Percentiles rank a stretch among this genome's conserved stretches.
Evolutionary conservation across 2,113 vertebrate species (phyloP).

Genomic region (Bombycilla garrulus): DNA sequence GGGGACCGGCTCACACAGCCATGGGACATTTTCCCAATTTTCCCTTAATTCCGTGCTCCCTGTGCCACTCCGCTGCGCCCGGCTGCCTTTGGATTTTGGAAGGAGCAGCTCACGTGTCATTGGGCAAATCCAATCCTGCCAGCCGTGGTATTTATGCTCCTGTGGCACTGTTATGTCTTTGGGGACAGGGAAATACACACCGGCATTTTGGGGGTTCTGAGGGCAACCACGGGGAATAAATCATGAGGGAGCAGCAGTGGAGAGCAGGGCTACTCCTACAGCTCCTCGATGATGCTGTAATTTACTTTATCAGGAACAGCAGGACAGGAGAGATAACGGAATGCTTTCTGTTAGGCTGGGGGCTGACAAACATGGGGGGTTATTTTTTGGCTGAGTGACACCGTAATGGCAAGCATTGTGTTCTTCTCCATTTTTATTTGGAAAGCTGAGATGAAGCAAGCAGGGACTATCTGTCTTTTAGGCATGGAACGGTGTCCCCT

Average conservation of each 20-base stretch:
- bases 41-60: neutral
- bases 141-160: neutral
- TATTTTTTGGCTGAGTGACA: constrained; percentile 17
- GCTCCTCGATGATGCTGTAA: neutral
- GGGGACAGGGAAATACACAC: neutral
- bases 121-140: neutral
- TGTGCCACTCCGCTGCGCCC: rapidly evolving
- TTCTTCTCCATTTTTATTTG: neutral
- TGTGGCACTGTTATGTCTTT: neutral
- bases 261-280: neutral
- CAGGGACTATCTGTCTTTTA: neutral
- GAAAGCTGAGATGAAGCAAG: neutral
- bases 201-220: neutral
- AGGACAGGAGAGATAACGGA: constrained; percentile 5
- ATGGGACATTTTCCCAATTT: neutral
- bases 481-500: neutral
- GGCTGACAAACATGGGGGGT: neutral
- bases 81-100: neutral
- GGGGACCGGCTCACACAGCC: neutral
- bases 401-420: neutral
- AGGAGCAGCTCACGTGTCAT: rapidly evolving
- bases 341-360: neutral
- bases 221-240: neutral
- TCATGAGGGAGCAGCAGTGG: neutral
- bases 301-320: neutral